Evolutionary conservation across 1,140 invertebrate species (phyloP).

Genomic region (Olivierus martensii): DNA sequence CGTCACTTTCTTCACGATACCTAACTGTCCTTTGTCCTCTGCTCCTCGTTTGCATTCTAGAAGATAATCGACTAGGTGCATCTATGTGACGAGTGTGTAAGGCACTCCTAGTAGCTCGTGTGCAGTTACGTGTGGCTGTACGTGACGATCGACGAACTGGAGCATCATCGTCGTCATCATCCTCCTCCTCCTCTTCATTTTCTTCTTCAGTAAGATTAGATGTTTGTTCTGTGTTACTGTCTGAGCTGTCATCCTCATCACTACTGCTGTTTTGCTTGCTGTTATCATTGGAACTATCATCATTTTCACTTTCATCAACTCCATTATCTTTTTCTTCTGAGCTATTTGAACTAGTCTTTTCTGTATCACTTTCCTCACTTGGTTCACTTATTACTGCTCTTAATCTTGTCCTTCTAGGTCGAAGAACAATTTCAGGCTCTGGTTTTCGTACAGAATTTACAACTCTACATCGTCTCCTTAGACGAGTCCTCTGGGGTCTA

Average conservation of each 20-base stretch:
- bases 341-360: too few relatives aligned
- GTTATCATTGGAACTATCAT: constrained; percentile 26
- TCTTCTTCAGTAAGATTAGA: too few relatives aligned
- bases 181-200: constrained; percentile 23
- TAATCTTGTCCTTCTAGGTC: too few relatives aligned
- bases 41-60: constrained; percentile 24
- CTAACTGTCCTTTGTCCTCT: constrained; percentile 28
- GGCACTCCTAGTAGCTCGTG: not conserved
- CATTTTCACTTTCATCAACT: constrained; percentile 9
- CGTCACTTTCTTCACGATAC: constrained; percentile 27
- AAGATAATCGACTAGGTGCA: not conserved
- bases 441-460: too few relatives aligned
- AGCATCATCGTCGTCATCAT: constrained; percentile 32
- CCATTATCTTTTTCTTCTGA: constrained; percentile 2
- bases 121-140: not conserved
- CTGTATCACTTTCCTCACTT: too few relatives aligned
- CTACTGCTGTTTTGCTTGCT: constrained; percentile 23
- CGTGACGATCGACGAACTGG: constrained; percentile 20
- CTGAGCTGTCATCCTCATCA: not conserved
- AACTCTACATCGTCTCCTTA: too few relatives aligned
- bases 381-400: too few relatives aligned
- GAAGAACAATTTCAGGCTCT: too few relatives aligned
- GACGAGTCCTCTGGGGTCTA: too few relatives aligned
- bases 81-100: not conserved
- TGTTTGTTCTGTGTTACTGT: too few relatives aligned